Evolutionary conservation across 2,797 vertebrate genomes (phyloP), one percentile per base, ranked within the genome.

Genomic region (Neosilurus mollespiculum): DNA sequence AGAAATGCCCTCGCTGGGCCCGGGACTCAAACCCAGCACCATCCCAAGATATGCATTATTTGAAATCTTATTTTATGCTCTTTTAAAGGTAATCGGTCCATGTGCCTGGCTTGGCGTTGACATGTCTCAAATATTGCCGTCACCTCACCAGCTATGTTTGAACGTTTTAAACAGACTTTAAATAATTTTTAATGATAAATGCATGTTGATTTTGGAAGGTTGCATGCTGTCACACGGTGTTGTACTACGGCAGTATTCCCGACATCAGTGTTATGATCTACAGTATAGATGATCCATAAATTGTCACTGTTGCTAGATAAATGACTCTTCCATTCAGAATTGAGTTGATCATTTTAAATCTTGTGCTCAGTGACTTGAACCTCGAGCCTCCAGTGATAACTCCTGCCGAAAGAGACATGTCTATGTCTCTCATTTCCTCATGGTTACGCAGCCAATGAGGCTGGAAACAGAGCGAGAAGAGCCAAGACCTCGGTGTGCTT

Each of bases 361-460:
- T 83, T 83, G 83, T 86, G 83, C 86, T 81, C 73, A 71, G 51
- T 84, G 88, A 88, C 85, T 86, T 79, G 67, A 84, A 84, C 83
- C 81, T 26, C 0, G 15, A 73, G 69, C 53, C 75, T 88, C 81
- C 81, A 79, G 77, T 78, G 89, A 89, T 84, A 88, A 84, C 81
- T 86, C 85, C 84, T 77, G 59, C 78, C 84, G 86, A 90, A 89
- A 88, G 85, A 88, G 84, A 85, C 80, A 84, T 87, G 81, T 26
- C 78, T 87, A 80, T 83, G 84, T 87, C 84, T 83, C 86, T 91
- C 87, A 85, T 93, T 92, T 92, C 91, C 88, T 91, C 89, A 82
- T 91, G 90, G 92, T 94, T 91, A 91, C 86, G 51, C 89, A 85
- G 90, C 67, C 91, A 92, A 92, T 90, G 91, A 92, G 89, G 89